Base-by-base conservation (phyloP, 1,140 invertebrate species). In the Gryon sp. region DNA sequence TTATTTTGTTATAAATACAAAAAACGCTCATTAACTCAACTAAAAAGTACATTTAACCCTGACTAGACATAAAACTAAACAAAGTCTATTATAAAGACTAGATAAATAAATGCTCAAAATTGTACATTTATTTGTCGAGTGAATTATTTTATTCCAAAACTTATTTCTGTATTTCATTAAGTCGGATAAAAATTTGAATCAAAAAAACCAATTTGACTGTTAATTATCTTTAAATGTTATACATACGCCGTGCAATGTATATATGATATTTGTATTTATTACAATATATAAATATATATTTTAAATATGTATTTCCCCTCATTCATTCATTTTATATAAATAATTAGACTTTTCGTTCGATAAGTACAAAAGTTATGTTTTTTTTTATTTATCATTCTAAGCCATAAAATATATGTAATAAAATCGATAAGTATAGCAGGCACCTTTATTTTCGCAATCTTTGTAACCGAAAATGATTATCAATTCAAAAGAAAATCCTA, bases 281-380 rank as follows among this genome's bases (percentile, higher is more conserved):
- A 38, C 34, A 26, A 34, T 6, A 40, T 46, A 45, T 59, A 60
- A 48, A 46, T 20, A 38, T 62, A 62, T 50, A 50, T 24, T 62
- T 28, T 40, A 50, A 7, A 50, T 50, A 36, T 15, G 22, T 30
- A 62, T 43, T 65, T 43, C 18, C 50, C 28, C 18, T 53, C 12
- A 24, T 28, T 62, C 32, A 4, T 38, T 62, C 16, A 4, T 50
- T 52, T 5, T 15, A 28, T n/a, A n/a, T 53, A 50, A 55, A 63
- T 63, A 41, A 11, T 65, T 53, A 41, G 41, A 63, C 41, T 52
- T 8, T 65, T 53, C 52, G 36, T 50, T 41, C 40, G 18, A 30
- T 65, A 66, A 66, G 62, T 66, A 55, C 62, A 66, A 66, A 55
- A 66, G 50, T 66, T 66, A 66, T 46, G 38, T 34, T 15, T 66